Conservation (phyloP, 2,113 vertebrate species). For the Microcebus griseorufus region DNA sequence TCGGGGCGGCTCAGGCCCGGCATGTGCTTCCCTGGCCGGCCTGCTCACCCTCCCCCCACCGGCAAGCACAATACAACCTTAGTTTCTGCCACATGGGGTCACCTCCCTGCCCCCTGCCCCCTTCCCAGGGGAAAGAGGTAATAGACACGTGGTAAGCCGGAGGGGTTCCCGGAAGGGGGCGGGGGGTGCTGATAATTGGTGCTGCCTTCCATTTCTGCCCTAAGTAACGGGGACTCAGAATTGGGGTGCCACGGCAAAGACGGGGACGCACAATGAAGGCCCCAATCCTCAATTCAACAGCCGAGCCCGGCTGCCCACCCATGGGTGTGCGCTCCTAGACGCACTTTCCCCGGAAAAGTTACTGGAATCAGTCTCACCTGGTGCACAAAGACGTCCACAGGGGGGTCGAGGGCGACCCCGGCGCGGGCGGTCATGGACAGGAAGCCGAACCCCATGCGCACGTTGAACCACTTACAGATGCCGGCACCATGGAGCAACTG, state of each 20-base stretch:
- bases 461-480: constrained; percentile 98
- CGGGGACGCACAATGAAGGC: background rate
- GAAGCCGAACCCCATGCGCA: constrained; percentile 99
- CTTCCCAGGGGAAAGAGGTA: constrained; percentile 74
- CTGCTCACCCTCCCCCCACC: constrained; percentile 73
- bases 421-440: constrained; percentile 96
- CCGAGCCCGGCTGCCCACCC: background rate
- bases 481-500: constrained; percentile 90
- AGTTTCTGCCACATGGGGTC: constrained; percentile 76
- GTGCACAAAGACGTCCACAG: constrained; percentile 98
- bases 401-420: constrained; percentile 92
- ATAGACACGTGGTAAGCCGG: constrained; percentile 74
- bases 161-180: constrained; percentile 59
- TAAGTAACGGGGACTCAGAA: background rate
- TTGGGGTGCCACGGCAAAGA: constrained; percentile 2
- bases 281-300: background rate
- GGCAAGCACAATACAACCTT: constrained; percentile 77
- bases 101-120: constrained; percentile 74
- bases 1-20: background rate
- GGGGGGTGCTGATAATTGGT: constrained; percentile 16
- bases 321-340: background rate
- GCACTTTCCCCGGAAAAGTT: constrained; percentile 15
- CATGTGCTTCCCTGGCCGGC: constrained; percentile 66
- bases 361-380: constrained; percentile 88
- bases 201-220: background rate